phyloP scores from a whole-genome alignment of 2,797 vertebrate genomes.

The Phalanger gymnotis region DNA sequence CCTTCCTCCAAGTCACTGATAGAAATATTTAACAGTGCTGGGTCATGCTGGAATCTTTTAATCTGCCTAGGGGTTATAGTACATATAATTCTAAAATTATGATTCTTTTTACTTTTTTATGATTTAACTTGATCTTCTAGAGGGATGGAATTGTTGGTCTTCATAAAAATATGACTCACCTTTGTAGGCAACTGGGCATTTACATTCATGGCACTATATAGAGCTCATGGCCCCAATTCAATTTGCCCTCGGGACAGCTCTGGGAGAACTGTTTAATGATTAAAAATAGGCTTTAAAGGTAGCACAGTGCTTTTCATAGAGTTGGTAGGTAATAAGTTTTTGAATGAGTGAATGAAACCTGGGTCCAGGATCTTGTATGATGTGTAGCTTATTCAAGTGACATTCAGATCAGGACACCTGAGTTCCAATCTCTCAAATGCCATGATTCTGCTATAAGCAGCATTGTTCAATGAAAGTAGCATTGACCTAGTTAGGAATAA shows the following conservation, averaged over 20 bases:
- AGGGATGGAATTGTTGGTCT: not conserved
- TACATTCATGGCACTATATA: not conserved
- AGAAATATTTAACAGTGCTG: not conserved
- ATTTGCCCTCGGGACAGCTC: not conserved
- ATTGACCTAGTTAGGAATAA: not conserved
- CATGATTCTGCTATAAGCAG: not conserved
- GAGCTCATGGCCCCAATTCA: not conserved
- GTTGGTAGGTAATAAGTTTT: not conserved
- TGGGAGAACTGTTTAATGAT: not conserved
- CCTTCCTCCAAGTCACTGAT: not conserved
- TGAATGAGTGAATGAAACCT: not conserved
- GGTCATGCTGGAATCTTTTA: not conserved
- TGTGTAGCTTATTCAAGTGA: not conserved
- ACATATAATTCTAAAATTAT: conserved; percentile 3
- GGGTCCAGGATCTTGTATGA: not conserved
- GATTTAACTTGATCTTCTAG: not conserved
- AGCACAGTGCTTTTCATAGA: not conserved
- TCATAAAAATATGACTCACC: not conserved
- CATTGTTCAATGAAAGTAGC: not conserved
- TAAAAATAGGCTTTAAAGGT: not conserved
- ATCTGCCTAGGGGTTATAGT: not conserved
- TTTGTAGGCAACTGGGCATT: not conserved
- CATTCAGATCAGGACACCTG: not conserved
- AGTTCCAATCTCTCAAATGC: not conserved
- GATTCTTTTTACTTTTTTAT: not conserved